Percentiles rank a stretch among this genome's conserved stretches.
These are phyloP conservation scores for Folsomia candida DNA, from an alignment of 2,888 invertebrate genomes.

Conservation along the genomic window DNA sequence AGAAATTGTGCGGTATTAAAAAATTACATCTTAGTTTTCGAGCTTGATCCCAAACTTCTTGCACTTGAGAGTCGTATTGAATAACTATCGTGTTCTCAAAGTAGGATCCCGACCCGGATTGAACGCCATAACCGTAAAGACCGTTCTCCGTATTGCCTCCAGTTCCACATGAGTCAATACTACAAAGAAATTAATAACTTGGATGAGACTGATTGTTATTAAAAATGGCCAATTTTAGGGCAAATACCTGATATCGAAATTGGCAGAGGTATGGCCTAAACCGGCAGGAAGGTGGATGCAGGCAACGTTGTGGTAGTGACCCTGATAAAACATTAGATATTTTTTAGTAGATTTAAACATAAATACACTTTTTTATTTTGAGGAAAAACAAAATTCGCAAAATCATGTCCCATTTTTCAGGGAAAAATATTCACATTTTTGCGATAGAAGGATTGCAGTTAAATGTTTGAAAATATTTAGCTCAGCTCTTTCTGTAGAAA, in stretches of 20 bases:
- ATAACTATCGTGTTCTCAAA: constrained; percentile 92
- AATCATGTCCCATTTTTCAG: too few relatives aligned
- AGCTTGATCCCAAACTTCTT: constrained; percentile 94
- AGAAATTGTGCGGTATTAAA: too few relatives aligned
- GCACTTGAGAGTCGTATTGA: constrained; percentile 79
- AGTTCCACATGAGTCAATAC: constrained; percentile 86
- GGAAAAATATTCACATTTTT: too few relatives aligned
- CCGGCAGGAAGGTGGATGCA: constrained; percentile 89
- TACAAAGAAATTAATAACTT: too few relatives aligned
- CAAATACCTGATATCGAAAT: constrained; percentile 90
- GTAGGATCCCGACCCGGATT: constrained; percentile 85
- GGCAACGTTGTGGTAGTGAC: constrained; percentile 87
- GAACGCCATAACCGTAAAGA: constrained; percentile 80
- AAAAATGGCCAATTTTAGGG: too few relatives aligned
- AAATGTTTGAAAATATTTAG: too few relatives aligned
- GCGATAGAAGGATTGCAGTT: too few relatives aligned
- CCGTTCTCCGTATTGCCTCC: constrained; percentile 88
- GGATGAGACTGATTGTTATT: too few relatives aligned
- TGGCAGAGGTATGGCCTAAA: constrained; percentile 77
- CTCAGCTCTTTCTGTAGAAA: too few relatives aligned
- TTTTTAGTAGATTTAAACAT: not conserved
- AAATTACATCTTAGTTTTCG: constrained; percentile 84
- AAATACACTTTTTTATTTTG: not conserved
- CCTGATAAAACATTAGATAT: constrained; percentile 53
- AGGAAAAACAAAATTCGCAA: not conserved